Evolutionary conservation across 2,888 invertebrate genomes (phyloP), one percentile per base, ranked within the genome.

Genomic region (Pteria penguin): DNA sequence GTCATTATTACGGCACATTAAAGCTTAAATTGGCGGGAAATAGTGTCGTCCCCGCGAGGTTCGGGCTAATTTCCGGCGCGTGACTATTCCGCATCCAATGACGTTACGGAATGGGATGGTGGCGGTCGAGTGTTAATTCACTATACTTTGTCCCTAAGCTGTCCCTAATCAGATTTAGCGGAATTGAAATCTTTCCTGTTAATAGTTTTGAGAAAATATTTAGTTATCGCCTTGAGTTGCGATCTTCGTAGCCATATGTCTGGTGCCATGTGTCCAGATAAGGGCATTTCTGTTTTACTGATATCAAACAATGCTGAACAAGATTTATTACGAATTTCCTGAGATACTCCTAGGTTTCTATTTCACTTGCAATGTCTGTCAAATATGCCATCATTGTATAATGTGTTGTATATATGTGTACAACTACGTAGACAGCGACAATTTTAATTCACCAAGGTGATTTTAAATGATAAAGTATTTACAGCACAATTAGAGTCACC

Each of bases 61-160:
- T 63, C 24, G 4, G 26, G 14, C 63, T 45, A 63, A 63, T 63
- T 63, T 63, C 63, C 63, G 33, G 63, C 33, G 63, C 63, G 63
- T 63, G 63, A 32, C 63, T 22, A 36, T 63, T 63, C 24, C 33
- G 26, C 24, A 14, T n/a, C 29, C 29, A 63, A 63, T 22, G 33
- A 32, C 32, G n/a, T 63, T 63, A 63, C 24, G 14, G 27, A 27
- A 27, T 60, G 8, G 24, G 24, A 60, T 60, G 27, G 60, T 18
- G 8, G 27, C 24, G 27, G 14, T 18, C 24, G 27, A 27, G 60
- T 26, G 27, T 4, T 27, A 8, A 60, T 60, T 60, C 27, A 18
- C 24, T 29, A 26, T 4, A 24, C 14, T 24, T 60, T 24, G 60
- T 60, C 60, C 27, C 60, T 26, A 27, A 29, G 22, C 27, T 24